A percentile compares a stretch with the other conserved stretches of the same genome.
These are phyloP conservation scores for Spongilla lacustris DNA, from an alignment of 37 sponge, comb jelly and placozoan genomes.

Conservation along the genomic window DNA sequence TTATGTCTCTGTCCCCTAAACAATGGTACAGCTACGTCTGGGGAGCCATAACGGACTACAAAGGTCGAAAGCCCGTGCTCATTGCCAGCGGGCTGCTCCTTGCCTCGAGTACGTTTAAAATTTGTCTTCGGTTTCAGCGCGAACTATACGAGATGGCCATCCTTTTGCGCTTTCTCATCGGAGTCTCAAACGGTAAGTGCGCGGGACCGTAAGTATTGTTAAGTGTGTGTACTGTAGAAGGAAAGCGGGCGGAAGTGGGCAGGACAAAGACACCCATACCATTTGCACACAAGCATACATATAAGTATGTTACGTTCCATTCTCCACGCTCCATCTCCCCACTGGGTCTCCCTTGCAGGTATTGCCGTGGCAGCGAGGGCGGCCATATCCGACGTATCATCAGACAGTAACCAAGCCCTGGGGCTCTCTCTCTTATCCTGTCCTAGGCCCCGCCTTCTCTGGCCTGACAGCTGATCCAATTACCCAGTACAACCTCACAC, in stretches of 20 bases:
- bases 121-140: slow-evolving; percentile 76
- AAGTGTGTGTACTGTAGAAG: too few relatives aligned
- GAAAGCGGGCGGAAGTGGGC: too few relatives aligned
- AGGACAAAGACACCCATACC: too few relatives aligned
- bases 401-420: slow-evolving; percentile 48
- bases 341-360: not conserved
- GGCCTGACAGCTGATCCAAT: slow-evolving; percentile 48
- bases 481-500: slow-evolving; percentile 28
- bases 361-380: slow-evolving; percentile 54
- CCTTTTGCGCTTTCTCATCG: slow-evolving; percentile 66
- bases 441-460: slow-evolving; percentile 38
- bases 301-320: too few relatives aligned
- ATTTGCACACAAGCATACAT: too few relatives aligned
- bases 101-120: slow-evolving; percentile 36
- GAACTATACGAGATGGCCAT: slow-evolving; percentile 70
- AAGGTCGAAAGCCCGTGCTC: slow-evolving; percentile 70
- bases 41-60: slow-evolving; percentile 78
- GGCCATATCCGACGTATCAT: slow-evolving; percentile 44
- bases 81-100: slow-evolving; percentile 46
- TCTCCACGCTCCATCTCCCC: not conserved
- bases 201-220: too few relatives aligned
- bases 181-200: slow-evolving; percentile 71
- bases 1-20: not conserved
- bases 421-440: slow-evolving; percentile 28
- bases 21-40: slow-evolving; percentile 88